These are phyloP conservation scores for Halcyon leucocephala DNA, from an alignment of 2,797 vertebrate species.

Conservation along the genomic window DNA sequence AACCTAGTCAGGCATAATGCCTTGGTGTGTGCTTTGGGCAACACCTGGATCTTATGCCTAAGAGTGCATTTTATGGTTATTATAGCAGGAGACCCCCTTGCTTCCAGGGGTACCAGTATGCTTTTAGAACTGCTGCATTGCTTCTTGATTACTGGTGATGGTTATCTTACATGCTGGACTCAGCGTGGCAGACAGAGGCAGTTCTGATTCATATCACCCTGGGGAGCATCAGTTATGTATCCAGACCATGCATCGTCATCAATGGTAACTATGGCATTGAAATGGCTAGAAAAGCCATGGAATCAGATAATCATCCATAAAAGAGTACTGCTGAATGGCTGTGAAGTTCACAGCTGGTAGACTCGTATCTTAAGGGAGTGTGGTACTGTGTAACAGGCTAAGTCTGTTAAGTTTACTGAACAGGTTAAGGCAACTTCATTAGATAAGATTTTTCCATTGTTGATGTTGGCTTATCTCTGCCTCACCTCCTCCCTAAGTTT, in stretches of 20 bases:
- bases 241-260: not conserved
- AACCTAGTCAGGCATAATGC: not conserved
- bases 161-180: not conserved
- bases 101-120: not conserved
- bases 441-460: not conserved
- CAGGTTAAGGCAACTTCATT: not conserved
- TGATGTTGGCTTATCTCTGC: not conserved
- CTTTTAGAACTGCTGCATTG: not conserved
- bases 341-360: slow-evolving; percentile 34
- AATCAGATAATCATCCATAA: slow-evolving; percentile 31
- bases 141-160: slow-evolving; percentile 11
- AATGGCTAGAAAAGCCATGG: slow-evolving; percentile 20
- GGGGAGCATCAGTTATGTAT: slow-evolving; percentile 1
- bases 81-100: not conserved
- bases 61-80: not conserved
- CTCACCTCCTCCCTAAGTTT: not conserved
- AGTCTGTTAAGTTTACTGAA: not conserved
- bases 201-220: not conserved
- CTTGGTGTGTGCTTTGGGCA: not conserved
- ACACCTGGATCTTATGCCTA: not conserved
- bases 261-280: not conserved
- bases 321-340: not conserved
- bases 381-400: not conserved
- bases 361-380: slow-evolving; percentile 5
- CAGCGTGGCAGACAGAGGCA: not conserved